A percentile compares a stretch with the other conserved stretches of the same genome.
Conservation (phyloP, 2,113 vertebrate genomes). For the Okapia johnstoni region DNA sequence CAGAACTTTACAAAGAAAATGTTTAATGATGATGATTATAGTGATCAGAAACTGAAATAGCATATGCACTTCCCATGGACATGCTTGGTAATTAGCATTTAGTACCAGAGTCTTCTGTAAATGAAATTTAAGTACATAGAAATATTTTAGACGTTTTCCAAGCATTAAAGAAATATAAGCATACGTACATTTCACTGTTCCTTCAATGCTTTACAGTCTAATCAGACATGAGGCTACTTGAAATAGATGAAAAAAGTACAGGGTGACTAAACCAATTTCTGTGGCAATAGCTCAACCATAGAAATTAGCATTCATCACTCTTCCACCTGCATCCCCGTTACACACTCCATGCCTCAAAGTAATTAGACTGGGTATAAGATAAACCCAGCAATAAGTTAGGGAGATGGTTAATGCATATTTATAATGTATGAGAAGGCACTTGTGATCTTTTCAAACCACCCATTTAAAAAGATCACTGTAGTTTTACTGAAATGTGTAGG, state of each 20-base stretch:
- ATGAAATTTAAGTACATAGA: background rate
- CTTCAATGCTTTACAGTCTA: background rate
- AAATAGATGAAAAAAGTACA: background rate
- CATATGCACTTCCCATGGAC: background rate
- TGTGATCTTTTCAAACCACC: background rate
- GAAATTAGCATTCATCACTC: conserved; percentile 12
- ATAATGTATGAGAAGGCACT: background rate
- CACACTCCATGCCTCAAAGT: background rate
- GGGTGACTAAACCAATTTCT: background rate
- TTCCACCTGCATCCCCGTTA: background rate
- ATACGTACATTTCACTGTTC: background rate
- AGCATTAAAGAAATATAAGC: background rate
- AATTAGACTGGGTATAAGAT: background rate
- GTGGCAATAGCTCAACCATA: background rate
- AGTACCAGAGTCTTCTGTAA: background rate
- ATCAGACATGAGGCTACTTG: background rate
- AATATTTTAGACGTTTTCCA: background rate
- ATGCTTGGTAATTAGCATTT: background rate
- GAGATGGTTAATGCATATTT: background rate
- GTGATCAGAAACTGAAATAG: background rate
- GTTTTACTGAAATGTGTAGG: background rate
- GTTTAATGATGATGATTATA: background rate
- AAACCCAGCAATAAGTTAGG: background rate
- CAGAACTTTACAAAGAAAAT: background rate
- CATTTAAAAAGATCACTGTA: background rate